phyloP scores from a whole-genome alignment of 1,140 invertebrate species.

The Melipona quadrifasciata region DNA sequence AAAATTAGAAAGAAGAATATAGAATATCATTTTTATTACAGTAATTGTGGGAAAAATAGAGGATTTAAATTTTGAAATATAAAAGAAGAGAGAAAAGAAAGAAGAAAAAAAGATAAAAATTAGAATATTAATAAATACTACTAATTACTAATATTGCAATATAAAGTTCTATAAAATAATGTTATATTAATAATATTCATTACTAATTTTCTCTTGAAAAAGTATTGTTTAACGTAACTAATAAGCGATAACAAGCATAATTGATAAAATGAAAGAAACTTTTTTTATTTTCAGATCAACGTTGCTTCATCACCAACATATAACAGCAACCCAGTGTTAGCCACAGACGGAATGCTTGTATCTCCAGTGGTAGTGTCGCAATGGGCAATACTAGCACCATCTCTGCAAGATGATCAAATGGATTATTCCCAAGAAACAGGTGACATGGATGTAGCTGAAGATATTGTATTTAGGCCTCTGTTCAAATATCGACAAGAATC shows the following conservation, averaged over 20 bases:
- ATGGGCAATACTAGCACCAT: conserved; percentile 6
- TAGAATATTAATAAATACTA: background rate
- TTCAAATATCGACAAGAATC: conserved; percentile 76
- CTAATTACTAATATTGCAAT: background rate
- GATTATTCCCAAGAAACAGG: conserved; percentile 32
- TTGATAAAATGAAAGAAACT: background rate
- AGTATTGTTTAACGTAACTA: background rate
- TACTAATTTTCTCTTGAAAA: background rate
- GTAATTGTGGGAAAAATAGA: background rate
- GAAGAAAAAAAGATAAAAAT: background rate
- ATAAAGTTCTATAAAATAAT: background rate
- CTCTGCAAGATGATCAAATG: background rate
- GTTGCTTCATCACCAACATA: background rate
- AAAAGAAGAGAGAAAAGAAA: background rate
- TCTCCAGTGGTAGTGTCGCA: background rate
- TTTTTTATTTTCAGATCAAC: background rate
- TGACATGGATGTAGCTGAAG: conserved; percentile 78
- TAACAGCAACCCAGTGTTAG: background rate
- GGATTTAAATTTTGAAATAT: background rate
- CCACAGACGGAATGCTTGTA: background rate
- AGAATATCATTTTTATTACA: background rate
- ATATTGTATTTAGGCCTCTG: conserved; percentile 77
- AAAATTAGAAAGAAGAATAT: background rate
- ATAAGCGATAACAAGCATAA: background rate
- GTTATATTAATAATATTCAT: background rate